Conservation (phyloP, 2,888 invertebrate genomes). For the Apodemia zela region DNA sequence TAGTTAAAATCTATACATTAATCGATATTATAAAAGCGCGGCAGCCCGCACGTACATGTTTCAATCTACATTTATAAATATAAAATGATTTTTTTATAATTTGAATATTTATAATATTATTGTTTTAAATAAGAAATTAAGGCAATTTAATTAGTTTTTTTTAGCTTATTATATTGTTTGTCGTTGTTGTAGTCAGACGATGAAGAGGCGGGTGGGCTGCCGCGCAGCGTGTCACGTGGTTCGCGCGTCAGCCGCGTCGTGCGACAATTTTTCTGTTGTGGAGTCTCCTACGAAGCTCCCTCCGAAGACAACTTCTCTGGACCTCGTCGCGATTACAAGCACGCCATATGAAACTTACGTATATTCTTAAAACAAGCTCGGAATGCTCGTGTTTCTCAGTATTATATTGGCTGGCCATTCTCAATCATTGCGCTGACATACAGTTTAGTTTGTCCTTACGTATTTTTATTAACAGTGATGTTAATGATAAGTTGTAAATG, state of each 20-base stretch:
- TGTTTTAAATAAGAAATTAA: neutral
- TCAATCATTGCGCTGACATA: neutral
- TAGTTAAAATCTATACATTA: neutral
- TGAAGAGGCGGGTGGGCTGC: conserved; percentile 70
- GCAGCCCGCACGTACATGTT: conserved; percentile 26
- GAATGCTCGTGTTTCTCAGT: neutral
- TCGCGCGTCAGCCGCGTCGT: conserved; percentile 60
- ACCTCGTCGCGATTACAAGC: conserved; percentile 31
- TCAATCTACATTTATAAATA: neutral
- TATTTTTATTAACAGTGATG: neutral
- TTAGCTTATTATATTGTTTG: neutral
- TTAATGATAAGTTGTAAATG: conserved; percentile 1
- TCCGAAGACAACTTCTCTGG: conserved; percentile 57
- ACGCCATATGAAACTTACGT: conserved; percentile 44
- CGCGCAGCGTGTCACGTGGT: conserved; percentile 58
- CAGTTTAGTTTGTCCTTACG: neutral
- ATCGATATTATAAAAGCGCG: conserved; percentile 20
- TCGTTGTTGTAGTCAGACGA: conserved; percentile 62
- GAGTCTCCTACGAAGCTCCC: conserved; percentile 52
- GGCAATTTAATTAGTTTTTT: neutral
- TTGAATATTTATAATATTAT: conserved; percentile 21
- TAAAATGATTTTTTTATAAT: neutral
- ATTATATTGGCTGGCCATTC: conserved; percentile 6
- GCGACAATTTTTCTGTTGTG: conserved; percentile 68
- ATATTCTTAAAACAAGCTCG: conserved; percentile 24